These are phyloP conservation scores for Pycnonotus jocosus DNA, from an alignment of 2,113 vertebrate genomes.

Conservation along the genomic window DNA sequence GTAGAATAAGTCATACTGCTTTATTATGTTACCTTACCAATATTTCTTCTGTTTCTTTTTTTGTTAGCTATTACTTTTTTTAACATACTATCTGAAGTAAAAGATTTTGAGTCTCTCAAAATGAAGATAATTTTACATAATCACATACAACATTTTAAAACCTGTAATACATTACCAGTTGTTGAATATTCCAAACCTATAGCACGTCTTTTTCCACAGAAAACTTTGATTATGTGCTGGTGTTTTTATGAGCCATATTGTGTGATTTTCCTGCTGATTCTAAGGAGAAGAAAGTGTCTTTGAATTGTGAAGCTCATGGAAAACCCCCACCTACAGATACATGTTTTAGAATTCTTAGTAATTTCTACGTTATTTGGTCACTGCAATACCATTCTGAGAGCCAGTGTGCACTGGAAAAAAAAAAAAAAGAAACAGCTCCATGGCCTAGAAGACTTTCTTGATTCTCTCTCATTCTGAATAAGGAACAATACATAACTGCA, in stretches of 20 bases:
- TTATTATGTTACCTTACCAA: background rate
- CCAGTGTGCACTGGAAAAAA: background rate
- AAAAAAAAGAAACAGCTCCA: background rate
- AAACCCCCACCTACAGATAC: conserved; percentile 78
- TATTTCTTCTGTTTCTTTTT: background rate
- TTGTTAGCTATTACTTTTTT: background rate
- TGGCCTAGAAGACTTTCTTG: background rate
- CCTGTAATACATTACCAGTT: background rate
- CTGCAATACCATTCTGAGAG: background rate
- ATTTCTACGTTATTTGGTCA: background rate
- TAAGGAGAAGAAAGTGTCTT: conserved; percentile 77
- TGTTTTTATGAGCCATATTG: conserved; percentile 79
- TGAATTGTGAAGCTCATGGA: conserved; percentile 77
- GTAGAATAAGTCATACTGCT: background rate
- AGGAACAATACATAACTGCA: rapidly evolving
- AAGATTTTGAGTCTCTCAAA: background rate
- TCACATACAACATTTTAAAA: background rate
- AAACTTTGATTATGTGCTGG: conserved; percentile 76
- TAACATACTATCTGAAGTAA: background rate
- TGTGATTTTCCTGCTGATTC: conserved; percentile 75
- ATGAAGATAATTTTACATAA: background rate
- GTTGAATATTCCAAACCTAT: background rate
- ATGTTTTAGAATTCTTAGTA: background rate
- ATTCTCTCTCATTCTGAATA: background rate
- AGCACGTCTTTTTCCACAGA: conserved; percentile 54